Base-by-base conservation (phyloP, 2,797 vertebrate species). In the Adelosebastes latens region DNA sequence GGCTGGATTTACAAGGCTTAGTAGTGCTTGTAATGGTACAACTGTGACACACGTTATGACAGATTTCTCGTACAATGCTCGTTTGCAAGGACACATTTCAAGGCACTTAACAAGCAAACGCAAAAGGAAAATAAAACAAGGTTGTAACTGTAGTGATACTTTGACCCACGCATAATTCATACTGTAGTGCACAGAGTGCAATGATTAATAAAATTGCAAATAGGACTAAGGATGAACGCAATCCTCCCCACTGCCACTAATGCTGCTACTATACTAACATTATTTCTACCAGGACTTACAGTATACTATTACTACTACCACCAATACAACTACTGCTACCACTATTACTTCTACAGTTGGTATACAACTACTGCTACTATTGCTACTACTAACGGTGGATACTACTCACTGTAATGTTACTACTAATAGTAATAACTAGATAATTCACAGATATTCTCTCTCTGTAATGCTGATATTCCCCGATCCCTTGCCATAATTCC, bases 391-490 rank as follows among this genome's bases (percentile, higher is more conserved):
- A 25, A 29, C 29, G 24, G n/a, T 36, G 52, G 20, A 31, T 32
- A 32, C 55, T 36, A 8, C 7, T 34, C 29, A 36, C 22, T 75
- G 10, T 36, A 16, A 10, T 63, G 22, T n/a, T 27, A 53, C 11
- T 12, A 24, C 6, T 63, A 53, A 18, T 27, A 42, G 18, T 31
- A 60, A 22, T 12, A 12, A 25, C 22, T 25, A 24, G 5, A 25
- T 10, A 29, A 72, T 63, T 46, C 29, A 36, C n/a, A 36, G 8
- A 53, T 25, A 27, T 25, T 68, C 34, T 20, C 25, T 24, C 72
- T 55, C 52, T 52, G 31, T 22, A 14, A 61, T 58, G 74, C 42
- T 76, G 32, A 68, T 74, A 68, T 70, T 81, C 55, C 52, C 63
- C 31, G 24, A 79, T 69, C 75, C 18, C 25, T 49, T 56, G 39